Conservation (phyloP, 2,113 vertebrate species). For the Clinocottus analis region DNA sequence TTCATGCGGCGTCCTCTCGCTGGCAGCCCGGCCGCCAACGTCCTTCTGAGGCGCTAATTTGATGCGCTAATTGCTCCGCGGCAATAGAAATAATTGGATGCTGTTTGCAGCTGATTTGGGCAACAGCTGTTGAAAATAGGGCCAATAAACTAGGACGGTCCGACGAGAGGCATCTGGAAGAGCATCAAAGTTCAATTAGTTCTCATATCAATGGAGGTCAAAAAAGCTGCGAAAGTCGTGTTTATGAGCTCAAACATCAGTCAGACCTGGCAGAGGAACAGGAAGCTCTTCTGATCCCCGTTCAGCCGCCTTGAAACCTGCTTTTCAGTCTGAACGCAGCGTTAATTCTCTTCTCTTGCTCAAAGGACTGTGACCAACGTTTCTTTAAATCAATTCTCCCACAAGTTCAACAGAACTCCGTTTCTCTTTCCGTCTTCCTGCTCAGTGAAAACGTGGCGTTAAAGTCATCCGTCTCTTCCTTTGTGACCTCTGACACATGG, state of each 20-base stretch:
- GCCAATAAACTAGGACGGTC: neutral
- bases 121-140: constrained; percentile 35
- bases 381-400: constrained; percentile 28
- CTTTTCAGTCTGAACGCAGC: neutral
- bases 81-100: constrained; percentile 30
- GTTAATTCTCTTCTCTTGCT: constrained; percentile 26
- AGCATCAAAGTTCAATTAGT: constrained; percentile 10
- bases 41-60: constrained; percentile 5
- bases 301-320: constrained; percentile 11
- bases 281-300: constrained; percentile 1
- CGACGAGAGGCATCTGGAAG: constrained; percentile 7
- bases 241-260: neutral
- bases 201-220: constrained; percentile 26
- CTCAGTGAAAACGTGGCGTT: neutral
- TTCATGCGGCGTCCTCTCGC: neutral
- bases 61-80: constrained; percentile 1
- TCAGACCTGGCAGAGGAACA: neutral
- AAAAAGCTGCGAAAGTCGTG: neutral
- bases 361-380: constrained; percentile 11
- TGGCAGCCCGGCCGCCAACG: constrained; percentile 7
- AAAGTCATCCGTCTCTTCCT: neutral
- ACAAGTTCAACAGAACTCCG: neutral
- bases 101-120: constrained; percentile 31
- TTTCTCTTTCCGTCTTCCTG: neutral
- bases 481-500: neutral